Conservation (phyloP, 2,113 vertebrate genomes). For the Kobus ellipsiprymnus region DNA sequence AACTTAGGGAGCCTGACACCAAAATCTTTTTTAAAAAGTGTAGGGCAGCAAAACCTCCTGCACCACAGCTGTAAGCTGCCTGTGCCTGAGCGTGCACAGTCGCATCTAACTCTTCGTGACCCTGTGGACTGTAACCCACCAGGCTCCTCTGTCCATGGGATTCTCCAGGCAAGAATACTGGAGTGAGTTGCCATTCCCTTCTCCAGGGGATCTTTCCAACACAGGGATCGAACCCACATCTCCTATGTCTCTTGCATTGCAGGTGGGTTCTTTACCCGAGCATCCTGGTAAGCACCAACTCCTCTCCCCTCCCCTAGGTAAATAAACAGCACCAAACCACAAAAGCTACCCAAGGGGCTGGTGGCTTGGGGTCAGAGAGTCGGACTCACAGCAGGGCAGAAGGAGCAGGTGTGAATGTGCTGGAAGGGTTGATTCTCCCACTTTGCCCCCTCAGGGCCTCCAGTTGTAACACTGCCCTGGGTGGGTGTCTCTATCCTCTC, state of each 20-base stretch:
- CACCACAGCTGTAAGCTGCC: not conserved
- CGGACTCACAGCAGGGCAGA: too few species aligned
- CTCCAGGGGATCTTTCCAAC: too few species aligned
- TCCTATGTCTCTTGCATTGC: not conserved
- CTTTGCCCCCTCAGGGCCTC: not conserved
- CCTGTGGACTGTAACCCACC: too few species aligned
- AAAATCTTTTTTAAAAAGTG: not conserved
- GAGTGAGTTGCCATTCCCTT: too few species aligned
- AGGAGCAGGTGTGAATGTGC: not conserved
- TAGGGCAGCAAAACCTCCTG: not conserved
- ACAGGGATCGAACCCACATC: too few species aligned
- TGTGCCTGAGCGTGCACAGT: too few species aligned
- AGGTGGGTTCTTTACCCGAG: not conserved
- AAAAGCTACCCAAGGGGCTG: not conserved
- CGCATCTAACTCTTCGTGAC: too few species aligned
- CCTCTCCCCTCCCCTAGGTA: not conserved
- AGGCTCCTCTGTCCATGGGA: too few species aligned
- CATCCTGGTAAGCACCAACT: too few species aligned
- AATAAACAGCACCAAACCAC: constrained; percentile 16
- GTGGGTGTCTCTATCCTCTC: constrained; percentile 16
- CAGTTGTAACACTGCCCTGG: not conserved
- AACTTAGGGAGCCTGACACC: not conserved
- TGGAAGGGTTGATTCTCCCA: not conserved
- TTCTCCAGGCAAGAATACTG: too few species aligned
- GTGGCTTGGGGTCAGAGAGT: not conserved